phyloP scores from a whole-genome alignment of 2,888 invertebrate genomes.

The Callimorpha dominula region DNA sequence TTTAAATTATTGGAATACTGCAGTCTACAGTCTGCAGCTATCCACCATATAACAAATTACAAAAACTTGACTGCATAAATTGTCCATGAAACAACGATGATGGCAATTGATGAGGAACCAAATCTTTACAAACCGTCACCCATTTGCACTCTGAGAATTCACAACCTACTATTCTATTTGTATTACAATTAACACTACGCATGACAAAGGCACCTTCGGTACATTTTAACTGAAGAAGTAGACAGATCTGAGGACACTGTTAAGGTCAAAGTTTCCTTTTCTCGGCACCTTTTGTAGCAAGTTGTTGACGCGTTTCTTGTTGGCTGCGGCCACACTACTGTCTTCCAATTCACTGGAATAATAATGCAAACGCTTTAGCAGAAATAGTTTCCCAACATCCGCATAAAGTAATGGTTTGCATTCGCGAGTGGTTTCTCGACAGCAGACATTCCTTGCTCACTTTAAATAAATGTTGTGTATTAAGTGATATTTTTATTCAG shows the following conservation, averaged over 20 bases:
- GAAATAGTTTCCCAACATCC: background rate
- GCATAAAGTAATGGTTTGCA: background rate
- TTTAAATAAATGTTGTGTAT: background rate
- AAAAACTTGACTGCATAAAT: background rate
- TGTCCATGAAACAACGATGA: background rate
- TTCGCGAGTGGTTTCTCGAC: background rate
- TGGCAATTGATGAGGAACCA: constrained; percentile 8
- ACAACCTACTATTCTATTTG: constrained; percentile 1
- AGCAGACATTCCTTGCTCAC: too few species aligned
- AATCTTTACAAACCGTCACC: background rate
- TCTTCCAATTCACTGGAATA: constrained; percentile 78
- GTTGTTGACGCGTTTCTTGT: constrained; percentile 88
- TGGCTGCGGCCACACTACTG: constrained; percentile 82
- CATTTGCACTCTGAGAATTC: background rate
- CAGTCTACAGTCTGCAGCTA: background rate
- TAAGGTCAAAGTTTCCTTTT: constrained; percentile 92
- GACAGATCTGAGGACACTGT: constrained; percentile 90
- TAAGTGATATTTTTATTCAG: background rate
- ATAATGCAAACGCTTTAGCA: background rate
- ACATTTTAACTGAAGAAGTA: constrained; percentile 94
- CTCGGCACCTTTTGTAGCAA: constrained; percentile 89
- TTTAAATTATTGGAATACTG: background rate
- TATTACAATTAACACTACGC: constrained; percentile 7
- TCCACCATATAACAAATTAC: background rate
- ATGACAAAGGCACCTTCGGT: constrained; percentile 19